These are phyloP conservation scores for Plecturocebus donacophilus DNA, from an alignment of 2,113 vertebrate genomes.

Conservation along the genomic window DNA sequence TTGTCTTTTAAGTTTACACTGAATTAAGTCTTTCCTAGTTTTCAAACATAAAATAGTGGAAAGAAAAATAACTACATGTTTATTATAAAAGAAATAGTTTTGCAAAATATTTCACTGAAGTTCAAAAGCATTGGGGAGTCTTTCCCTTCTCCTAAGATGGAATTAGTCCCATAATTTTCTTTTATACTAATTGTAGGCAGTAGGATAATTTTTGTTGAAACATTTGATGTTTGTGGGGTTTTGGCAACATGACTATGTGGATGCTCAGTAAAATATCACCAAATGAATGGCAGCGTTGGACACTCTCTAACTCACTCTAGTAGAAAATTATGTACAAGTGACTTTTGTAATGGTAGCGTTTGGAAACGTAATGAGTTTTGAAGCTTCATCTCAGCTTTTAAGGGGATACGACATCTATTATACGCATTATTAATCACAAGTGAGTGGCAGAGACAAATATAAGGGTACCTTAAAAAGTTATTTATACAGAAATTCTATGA, in stretches of 20 bases:
- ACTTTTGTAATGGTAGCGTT: neutral
- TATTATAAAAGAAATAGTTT: neutral
- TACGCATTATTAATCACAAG: neutral
- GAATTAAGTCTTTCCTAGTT: conserved; percentile 21
- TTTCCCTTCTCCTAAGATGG: neutral
- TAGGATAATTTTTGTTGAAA: neutral
- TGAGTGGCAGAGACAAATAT: neutral
- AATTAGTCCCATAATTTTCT: neutral
- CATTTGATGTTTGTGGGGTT: neutral
- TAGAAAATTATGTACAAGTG: neutral
- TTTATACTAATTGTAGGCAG: neutral
- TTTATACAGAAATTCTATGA: neutral
- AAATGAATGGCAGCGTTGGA: neutral
- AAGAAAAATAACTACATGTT: neutral
- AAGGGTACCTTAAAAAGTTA: neutral
- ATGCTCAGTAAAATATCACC: conserved; percentile 11
- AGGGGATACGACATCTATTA: neutral
- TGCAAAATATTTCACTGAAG: conserved; percentile 7
- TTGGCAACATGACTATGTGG: neutral
- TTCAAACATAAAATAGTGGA: conserved; percentile 8
- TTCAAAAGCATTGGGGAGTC: neutral
- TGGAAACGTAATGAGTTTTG: conserved; percentile 17
- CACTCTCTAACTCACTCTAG: neutral
- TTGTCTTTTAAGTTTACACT: neutral
- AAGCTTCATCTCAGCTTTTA: neutral